Base-by-base conservation (phyloP, 2,797 vertebrate species). In the Acanthurus lineatus region DNA sequence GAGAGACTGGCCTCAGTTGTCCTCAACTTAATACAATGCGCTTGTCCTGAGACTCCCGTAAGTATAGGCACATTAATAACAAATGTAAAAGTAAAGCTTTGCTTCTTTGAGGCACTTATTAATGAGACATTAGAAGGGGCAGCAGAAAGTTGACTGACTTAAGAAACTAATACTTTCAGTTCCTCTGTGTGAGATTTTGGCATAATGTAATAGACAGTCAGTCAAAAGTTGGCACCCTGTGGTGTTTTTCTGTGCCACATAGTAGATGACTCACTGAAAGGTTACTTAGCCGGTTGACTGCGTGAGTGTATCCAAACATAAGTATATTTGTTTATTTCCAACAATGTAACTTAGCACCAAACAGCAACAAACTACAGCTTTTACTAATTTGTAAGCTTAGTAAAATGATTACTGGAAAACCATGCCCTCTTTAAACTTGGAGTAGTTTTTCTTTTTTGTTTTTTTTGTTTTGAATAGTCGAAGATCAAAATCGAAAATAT, bases 21-120 rank as follows among this genome's bases (percentile, higher is more conserved):
- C 63, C 20, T 42, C 4, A 0, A 0, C 1, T 92, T 91, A 1
- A 47, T 91, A 62, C 0, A 0, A 0, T 91, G 92, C 64, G 0
- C 0, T 8, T 94, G 94, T 83, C 6, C 0, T 3, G 2, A 6
- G 3, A 85, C n/a, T 44, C 0, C 3, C 62, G 93, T 93, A 66
- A 92, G 91, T 85, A 16, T 9, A 0, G 0, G 15, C 19, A 61
- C 16, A 49, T 70, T 53, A 2, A 9, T 12, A 38, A 32, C 22
- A 1, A 42, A 35, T 3, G 1, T 28, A n/a, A 3, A 73, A 42
- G 11, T 32, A 35, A 16, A 67, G 28, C 28, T 32, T 2, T 63
- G 8, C 7, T 6, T 6, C 54, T 60, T 19, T 62, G 52, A 10
- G 11, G 6, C 10, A 9, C 8, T 40, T 40, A 51, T 9, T 15